Evolutionary conservation across 1,140 invertebrate genomes (phyloP), one percentile per base, ranked within the genome.

Genomic region (Metaphire vulgaris): DNA sequence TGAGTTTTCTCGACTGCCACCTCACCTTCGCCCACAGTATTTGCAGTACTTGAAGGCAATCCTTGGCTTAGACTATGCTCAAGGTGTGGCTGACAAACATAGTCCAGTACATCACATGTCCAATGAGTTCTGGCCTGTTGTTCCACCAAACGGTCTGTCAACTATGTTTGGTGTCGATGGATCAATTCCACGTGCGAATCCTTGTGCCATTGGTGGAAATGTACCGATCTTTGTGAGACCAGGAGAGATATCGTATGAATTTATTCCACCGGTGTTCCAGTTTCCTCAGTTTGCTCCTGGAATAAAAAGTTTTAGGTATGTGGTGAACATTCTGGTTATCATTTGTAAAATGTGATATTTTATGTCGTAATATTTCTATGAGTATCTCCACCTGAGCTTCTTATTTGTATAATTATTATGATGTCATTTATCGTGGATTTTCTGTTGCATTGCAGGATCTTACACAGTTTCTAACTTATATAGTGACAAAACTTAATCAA

Each of bases 1-100:
- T n/a, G 69, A 71, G 26, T 32, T 71, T 16, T n/a, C 33, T 30
- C 30, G 69, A 15, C 69, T 71, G 2, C 69, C 69, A 30, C 69
- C 69, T 32, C 30, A 30, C 30, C 30, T 71, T 26, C 30, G 69
- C 28, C 69, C 29, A 16, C 69, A 71, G 33, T 71, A 71, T 21
- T 28, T 71, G 30, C 30, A 71, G 29, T 56, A 56, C 41, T 21
- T 56, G 41, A 56, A 21, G 41, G 41, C 41, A 6, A 6, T 56
- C 21, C 41, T 56, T 21, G 41, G 41, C 21, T 21, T 56, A 6
- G 41, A 56, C 41, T 56, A 56, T 21, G 6, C 21, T 6, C 41
- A 56, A 21, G 21, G 41, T 56, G 41, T 21, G 41, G 41, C 41
- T 56, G 41, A 6, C 21, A 56, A 56, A 56, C 21, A 56, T 56